Conservation (phyloP, 2,797 vertebrate species). For the Ciconia nigra region DNA sequence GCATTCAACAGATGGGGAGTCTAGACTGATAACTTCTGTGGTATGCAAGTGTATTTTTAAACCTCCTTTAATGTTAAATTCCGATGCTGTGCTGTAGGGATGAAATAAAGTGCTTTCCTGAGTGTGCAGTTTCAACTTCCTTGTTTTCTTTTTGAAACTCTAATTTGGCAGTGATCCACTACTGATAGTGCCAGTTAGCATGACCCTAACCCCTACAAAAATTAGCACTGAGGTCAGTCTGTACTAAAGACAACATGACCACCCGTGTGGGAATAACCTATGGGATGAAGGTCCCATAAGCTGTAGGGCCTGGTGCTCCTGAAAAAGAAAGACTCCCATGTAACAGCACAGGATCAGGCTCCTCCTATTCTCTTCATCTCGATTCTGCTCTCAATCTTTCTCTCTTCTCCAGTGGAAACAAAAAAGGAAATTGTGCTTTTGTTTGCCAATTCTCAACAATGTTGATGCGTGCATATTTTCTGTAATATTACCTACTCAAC, state of each 20-base stretch:
- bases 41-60: constrained; percentile 24
- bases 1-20: constrained; percentile 38
- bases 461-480: neutral
- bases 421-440: neutral
- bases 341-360: neutral
- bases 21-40: constrained; percentile 3
- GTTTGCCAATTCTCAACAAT: neutral
- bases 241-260: neutral
- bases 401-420: neutral
- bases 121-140: neutral
- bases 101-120: neutral
- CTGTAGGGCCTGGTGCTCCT: neutral
- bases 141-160: neutral
- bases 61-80: neutral
- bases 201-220: neutral
- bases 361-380: neutral
- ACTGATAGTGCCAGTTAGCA: neutral
- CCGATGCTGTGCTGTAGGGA: neutral
- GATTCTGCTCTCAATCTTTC: neutral
- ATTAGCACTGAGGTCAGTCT: neutral
- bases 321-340: neutral
- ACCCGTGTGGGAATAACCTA: neutral
- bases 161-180: neutral
- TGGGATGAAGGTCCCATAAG: neutral
- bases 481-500: neutral